Percentiles rank a stretch among this genome's conserved stretches.
Evolutionary conservation across 2,113 vertebrate species (phyloP).

Genomic region (Mohoua ochrocephala): DNA sequence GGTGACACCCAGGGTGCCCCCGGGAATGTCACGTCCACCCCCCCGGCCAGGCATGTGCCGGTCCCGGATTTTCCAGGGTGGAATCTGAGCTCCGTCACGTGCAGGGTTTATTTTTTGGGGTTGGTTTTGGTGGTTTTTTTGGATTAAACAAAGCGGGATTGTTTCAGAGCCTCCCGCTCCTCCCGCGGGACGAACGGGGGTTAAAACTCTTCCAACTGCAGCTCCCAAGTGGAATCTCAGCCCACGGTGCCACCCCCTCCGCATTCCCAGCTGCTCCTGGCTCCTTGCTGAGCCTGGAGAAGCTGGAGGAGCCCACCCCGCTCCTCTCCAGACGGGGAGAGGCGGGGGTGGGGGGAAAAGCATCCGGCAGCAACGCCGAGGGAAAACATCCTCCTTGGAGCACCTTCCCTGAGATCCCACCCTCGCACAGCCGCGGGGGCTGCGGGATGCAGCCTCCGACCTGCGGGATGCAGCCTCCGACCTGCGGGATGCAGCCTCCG

Average conservation of each 20-base stretch:
- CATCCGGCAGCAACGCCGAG: not conserved
- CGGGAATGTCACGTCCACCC: fast-evolving
- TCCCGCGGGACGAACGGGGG: not conserved
- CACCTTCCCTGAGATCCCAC: not conserved
- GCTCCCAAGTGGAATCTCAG: not conserved
- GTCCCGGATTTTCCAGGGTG: fast-evolving
- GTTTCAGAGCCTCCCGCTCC: not conserved
- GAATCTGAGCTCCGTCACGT: not conserved
- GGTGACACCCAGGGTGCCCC: not conserved
- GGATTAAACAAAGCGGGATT: not conserved
- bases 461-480: not conserved
- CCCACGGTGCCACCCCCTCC: constrained; percentile 23
- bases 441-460: not conserved
- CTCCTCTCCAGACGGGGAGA: not conserved
- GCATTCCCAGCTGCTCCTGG: not conserved
- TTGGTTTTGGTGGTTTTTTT: not conserved
- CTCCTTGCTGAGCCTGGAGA: not conserved
- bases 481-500: not conserved
- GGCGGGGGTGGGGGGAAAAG: not conserved
- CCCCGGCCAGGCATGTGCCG: not conserved
- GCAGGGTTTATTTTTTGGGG: not conserved
- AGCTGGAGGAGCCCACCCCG: not conserved
- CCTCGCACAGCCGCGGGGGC: not conserved
- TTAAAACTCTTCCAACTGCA: not conserved
- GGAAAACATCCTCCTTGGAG: fast-evolving